Conservation (phyloP, 2,888 invertebrate genomes). For the Esperia sulphurella region DNA sequence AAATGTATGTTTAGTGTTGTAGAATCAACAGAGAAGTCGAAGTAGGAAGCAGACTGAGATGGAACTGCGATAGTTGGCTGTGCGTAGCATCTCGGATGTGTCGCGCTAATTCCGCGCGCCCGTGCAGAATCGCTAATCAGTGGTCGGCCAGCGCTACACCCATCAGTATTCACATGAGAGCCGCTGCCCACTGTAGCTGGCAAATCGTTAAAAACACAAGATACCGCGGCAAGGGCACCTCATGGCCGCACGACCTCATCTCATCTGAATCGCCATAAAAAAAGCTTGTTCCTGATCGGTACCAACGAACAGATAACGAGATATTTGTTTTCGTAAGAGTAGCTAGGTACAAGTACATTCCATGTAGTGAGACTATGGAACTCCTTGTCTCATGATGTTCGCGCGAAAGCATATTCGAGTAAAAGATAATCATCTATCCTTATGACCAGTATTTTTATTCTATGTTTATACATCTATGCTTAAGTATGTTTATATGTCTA, state of each 20-base stretch:
- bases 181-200: conserved; percentile 35
- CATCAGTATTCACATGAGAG: conserved; percentile 64
- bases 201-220: conserved; percentile 74
- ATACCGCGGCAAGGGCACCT: conserved; percentile 56
- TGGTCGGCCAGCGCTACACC: conserved; percentile 16
- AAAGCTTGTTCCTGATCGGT: background rate
- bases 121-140: conserved; percentile 63
- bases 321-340: too few species aligned
- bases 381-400: too few species aligned
- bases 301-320: too few species aligned
- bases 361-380: too few species aligned
- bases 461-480: too few species aligned
- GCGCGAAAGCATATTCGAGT: too few species aligned
- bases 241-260: conserved; percentile 61
- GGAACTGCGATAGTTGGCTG: conserved; percentile 5
- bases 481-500: too few species aligned
- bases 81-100: conserved; percentile 57
- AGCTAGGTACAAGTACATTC: too few species aligned
- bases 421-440: too few species aligned
- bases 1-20: too few species aligned
- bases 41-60: conserved; percentile 13
- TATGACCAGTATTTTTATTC: too few species aligned
- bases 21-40: conserved; percentile 1
- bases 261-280: conserved; percentile 18
- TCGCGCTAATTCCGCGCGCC: conserved; percentile 70